Conservation (phyloP, 2,797 vertebrate genomes). For the Cuculus canorus region DNA sequence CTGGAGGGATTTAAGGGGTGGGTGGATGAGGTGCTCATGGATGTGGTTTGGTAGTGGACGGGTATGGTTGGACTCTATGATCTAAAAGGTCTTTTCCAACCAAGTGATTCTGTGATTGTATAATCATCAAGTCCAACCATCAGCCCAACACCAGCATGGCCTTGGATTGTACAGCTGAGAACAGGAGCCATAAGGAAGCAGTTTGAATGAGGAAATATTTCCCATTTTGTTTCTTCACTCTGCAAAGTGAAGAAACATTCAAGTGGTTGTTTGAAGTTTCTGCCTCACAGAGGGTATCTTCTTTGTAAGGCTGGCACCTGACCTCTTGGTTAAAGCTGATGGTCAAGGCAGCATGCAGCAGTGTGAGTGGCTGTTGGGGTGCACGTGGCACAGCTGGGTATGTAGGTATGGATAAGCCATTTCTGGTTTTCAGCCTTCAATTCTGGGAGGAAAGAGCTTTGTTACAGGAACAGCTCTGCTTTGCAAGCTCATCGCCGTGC, state of each 20-base stretch:
- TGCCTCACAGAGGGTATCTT: neutral
- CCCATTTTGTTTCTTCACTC: neutral
- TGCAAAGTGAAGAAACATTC: neutral
- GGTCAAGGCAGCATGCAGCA: accelerated
- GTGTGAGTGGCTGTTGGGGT: neutral
- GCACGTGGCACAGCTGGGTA: neutral
- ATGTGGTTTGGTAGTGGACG: too few relatives aligned
- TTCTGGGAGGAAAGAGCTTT: neutral
- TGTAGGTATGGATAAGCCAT: accelerated
- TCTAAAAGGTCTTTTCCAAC: too few relatives aligned
- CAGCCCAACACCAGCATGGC: too few relatives aligned
- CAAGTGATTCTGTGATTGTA: too few relatives aligned
- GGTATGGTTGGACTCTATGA: too few relatives aligned
- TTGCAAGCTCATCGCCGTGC: accelerated
- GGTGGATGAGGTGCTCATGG: too few relatives aligned
- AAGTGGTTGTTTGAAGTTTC: neutral
- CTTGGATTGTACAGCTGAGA: neutral
- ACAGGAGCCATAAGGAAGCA: neutral
- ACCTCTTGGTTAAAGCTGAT: neutral
- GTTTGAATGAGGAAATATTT: neutral
- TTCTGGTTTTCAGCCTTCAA: neutral
- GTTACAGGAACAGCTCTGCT: neutral
- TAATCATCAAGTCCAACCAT: too few relatives aligned
- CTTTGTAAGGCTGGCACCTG: neutral
- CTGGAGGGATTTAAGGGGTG: too few relatives aligned